Evolutionary conservation across 1,140 invertebrate species (phyloP).

Genomic region (Zaprionus capensis): DNA sequence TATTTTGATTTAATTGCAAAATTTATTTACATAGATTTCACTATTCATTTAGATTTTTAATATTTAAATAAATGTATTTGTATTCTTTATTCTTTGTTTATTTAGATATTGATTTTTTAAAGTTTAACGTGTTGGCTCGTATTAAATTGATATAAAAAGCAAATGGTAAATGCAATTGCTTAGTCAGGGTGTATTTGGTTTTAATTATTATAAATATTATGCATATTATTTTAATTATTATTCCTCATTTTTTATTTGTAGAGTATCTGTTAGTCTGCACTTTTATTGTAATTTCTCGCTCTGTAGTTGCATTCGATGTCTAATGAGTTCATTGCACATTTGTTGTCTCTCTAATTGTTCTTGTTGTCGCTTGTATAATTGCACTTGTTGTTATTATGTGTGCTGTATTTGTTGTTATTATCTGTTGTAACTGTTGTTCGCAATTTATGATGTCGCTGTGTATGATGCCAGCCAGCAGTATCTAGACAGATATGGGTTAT

Average conservation of each 20-base stretch:
- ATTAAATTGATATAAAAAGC: too few species aligned
- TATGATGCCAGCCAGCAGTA: conserved; percentile 2
- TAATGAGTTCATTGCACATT: conserved; percentile 62
- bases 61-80: background rate
- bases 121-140: background rate
- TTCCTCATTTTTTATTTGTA: background rate
- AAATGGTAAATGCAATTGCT: background rate
- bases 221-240: background rate
- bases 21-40: background rate
- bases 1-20: background rate
- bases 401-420: conserved; percentile 29
- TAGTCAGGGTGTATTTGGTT: background rate
- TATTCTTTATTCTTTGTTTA: background rate
- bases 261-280: background rate
- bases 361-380: conserved; percentile 6
- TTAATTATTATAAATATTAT: too few species aligned
- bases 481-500: conserved; percentile 6
- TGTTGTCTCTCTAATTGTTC: conserved; percentile 19
- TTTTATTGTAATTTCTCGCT: conserved; percentile 14
- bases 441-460: conserved; percentile 32
- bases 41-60: background rate
- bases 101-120: background rate
- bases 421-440: conserved; percentile 12
- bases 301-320: conserved; percentile 57
- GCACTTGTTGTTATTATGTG: conserved; percentile 12